phyloP scores from a whole-genome alignment of 92 coral and sea anemone species.

The Actinostola sp. region DNA sequence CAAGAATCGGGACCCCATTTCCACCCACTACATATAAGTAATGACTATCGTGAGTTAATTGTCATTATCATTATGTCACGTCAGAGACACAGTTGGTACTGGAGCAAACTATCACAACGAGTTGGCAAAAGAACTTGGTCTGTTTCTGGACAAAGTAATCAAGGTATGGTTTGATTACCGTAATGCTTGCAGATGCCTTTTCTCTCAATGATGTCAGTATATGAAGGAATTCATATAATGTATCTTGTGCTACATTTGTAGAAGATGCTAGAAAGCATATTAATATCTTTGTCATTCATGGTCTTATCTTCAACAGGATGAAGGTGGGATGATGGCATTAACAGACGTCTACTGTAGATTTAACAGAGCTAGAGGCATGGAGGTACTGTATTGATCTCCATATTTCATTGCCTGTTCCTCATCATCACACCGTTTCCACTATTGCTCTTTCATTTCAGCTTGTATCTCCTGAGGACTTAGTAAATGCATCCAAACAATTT shows the following conservation, averaged over 20 bases:
- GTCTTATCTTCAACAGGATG: constrained; percentile 47
- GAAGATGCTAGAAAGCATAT: background rate
- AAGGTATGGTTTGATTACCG: constrained; percentile 45
- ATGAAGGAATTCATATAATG: too few species aligned
- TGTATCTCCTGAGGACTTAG: constrained; percentile 96
- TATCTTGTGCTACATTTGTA: too few species aligned
- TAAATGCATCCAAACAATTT: constrained; percentile 89
- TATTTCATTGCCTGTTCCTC: background rate
- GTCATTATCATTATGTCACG: background rate
- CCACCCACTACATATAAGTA: background rate
- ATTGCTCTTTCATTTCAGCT: constrained; percentile 53
- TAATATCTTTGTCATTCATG: background rate
- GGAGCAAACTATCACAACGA: constrained; percentile 97
- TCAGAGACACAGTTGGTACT: constrained; percentile 93
- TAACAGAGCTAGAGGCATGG: constrained; percentile 99
- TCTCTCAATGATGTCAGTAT: too few species aligned
- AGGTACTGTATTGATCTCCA: constrained; percentile 45
- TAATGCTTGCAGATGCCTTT: constrained; percentile 2
- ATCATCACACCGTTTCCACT: background rate
- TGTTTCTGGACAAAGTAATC: constrained; percentile 68
- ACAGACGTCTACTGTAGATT: constrained; percentile 95
- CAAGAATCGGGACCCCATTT: too few species aligned
- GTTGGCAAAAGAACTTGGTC: constrained; percentile 90
- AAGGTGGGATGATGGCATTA: constrained; percentile 95
- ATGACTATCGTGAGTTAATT: background rate